Percentiles rank a stretch among this genome's conserved stretches.
Evolutionary conservation across 2,113 vertebrate species (phyloP).

Genomic region (Edolisoma coerulescens): DNA sequence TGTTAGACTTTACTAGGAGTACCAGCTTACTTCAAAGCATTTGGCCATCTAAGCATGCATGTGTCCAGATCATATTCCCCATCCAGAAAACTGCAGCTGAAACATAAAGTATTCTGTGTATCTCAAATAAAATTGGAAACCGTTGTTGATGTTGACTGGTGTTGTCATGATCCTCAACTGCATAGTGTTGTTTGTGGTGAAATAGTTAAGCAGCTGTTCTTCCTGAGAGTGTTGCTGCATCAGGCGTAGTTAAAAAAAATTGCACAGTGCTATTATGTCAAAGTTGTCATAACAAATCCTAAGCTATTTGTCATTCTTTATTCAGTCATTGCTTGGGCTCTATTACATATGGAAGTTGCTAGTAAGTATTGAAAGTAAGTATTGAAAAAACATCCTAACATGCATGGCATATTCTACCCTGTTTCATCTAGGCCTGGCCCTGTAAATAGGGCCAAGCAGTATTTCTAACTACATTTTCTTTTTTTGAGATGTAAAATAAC

Average conservation of each 20-base stretch:
- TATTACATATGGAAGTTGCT: not conserved
- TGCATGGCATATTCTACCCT: not conserved
- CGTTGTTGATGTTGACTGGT: not conserved
- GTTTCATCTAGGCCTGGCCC: not conserved
- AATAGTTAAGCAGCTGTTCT: not conserved
- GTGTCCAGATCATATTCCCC: not conserved
- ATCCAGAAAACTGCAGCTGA: not conserved
- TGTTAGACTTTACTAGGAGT: not conserved
- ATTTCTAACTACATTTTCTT: not conserved
- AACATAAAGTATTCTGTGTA: not conserved
- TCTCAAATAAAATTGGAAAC: not conserved
- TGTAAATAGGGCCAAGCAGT: not conserved
- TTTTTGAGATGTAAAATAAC: not conserved
- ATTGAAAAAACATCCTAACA: not conserved
- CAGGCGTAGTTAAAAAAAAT: not conserved
- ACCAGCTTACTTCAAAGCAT: not conserved
- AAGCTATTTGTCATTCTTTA: constrained; percentile 5
- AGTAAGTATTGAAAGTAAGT: too few species aligned
- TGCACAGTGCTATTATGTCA: not conserved
- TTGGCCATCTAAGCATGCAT: not conserved
- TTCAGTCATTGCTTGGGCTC: not conserved
- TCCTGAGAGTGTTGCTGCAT: not conserved
- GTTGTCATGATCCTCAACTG: not conserved
- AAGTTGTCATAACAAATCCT: constrained; percentile 27
- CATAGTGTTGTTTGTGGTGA: not conserved